Evolutionary conservation across 2,797 vertebrate genomes (phyloP).

Genomic region (Paguma larvata): DNA sequence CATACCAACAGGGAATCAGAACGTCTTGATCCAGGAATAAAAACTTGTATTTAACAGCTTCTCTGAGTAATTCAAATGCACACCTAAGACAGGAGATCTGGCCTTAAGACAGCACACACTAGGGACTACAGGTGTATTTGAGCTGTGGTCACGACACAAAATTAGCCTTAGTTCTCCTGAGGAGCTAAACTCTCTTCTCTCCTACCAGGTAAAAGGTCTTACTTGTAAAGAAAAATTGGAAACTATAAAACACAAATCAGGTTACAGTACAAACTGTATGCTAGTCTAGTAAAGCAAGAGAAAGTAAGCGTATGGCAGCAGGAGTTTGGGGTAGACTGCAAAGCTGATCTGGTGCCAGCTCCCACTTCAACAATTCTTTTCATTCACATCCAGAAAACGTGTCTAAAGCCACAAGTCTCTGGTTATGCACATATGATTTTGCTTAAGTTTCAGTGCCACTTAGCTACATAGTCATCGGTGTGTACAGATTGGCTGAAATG

Average conservation of each 20-base stretch:
- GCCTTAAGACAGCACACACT: neutral
- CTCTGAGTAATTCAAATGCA: constrained; percentile 15
- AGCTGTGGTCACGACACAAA: neutral
- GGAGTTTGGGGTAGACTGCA: neutral
- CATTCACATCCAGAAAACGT: constrained; percentile 53
- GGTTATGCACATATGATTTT: constrained; percentile 56
- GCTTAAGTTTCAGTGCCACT: constrained; percentile 64
- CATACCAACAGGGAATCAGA: neutral
- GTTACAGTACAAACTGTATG: neutral
- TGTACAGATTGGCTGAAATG: constrained; percentile 56
- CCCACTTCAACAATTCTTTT: constrained; percentile 54
- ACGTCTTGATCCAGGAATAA: neutral
- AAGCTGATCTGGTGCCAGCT: neutral
- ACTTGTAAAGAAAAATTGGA: neutral
- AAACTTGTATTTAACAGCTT: neutral
- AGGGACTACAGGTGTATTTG: neutral
- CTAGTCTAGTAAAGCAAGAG: neutral
- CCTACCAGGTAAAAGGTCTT: neutral
- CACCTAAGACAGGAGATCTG: neutral
- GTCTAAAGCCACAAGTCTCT: constrained; percentile 1
- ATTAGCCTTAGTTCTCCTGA: neutral
- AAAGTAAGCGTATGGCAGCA: neutral
- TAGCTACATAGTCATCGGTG: constrained; percentile 37
- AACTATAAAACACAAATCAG: constrained; percentile 25
- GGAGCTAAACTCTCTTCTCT: neutral